phyloP scores from a whole-genome alignment of 2,797 vertebrate species.

The Hippoglossus hippoglossus region DNA sequence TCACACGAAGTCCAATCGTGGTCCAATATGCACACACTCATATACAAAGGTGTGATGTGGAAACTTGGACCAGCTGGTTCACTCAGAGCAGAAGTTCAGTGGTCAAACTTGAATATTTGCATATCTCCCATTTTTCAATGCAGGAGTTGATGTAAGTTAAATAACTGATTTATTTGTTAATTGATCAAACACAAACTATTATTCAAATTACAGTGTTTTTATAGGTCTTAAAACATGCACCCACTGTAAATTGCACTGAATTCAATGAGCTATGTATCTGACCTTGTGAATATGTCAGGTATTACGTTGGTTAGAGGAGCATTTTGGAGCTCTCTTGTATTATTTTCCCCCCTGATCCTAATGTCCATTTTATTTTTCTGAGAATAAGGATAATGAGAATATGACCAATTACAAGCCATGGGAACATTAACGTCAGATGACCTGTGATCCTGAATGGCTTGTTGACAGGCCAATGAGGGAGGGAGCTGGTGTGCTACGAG shows the following conservation, averaged over 20 bases:
- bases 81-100: too few relatives aligned
- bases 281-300: slow-evolving; percentile 6
- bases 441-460: slow-evolving; percentile 50
- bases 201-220: background rate
- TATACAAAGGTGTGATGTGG: too few relatives aligned
- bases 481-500: slow-evolving; percentile 35
- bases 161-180: background rate
- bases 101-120: too few relatives aligned
- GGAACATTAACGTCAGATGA: slow-evolving; percentile 47
- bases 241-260: background rate
- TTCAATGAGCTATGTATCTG: background rate
- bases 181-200: background rate
- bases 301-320: background rate
- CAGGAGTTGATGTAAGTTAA: background rate
- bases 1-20: background rate
- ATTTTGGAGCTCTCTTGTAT: background rate
- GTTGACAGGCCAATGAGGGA: slow-evolving; percentile 45
- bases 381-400: slow-evolving; percentile 13
- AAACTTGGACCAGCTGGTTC: too few relatives aligned
- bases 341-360: background rate
- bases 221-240: background rate
- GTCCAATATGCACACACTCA: too few relatives aligned
- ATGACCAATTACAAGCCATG: slow-evolving; percentile 23
- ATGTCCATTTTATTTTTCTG: background rate
- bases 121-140: too few relatives aligned